phyloP scores from a whole-genome alignment of 2,797 vertebrate genomes.

The Sebastes flavidus region DNA sequence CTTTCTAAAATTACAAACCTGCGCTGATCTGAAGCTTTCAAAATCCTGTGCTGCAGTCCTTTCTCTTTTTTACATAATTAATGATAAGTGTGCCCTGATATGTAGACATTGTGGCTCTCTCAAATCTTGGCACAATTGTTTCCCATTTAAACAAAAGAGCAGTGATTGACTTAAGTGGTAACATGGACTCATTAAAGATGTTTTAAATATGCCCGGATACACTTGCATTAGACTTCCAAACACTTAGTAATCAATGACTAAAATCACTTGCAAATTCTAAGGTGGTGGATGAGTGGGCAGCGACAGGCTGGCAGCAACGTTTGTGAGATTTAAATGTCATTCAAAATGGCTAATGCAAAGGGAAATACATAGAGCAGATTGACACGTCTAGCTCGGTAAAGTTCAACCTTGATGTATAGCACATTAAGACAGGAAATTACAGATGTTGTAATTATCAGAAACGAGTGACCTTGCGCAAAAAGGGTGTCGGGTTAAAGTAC shows the following conservation, averaged over 20 bases:
- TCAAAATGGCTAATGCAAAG: constrained; percentile 85
- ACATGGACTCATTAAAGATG: constrained; percentile 61
- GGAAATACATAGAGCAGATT: constrained; percentile 81
- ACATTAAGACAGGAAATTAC: constrained; percentile 79
- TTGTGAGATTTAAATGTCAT: constrained; percentile 87
- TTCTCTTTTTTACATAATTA: constrained; percentile 29
- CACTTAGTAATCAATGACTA: constrained; percentile 81
- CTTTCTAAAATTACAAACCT: constrained; percentile 24
- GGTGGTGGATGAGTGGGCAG: constrained; percentile 80
- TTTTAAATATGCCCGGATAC: constrained; percentile 58
- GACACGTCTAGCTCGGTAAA: constrained; percentile 79
- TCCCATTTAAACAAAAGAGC: constrained; percentile 62
- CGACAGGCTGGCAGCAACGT: constrained; percentile 78
- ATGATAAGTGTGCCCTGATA: constrained; percentile 24
- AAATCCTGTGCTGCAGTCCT: neutral
- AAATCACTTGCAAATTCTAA: constrained; percentile 78
- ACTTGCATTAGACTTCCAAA: constrained; percentile 61
- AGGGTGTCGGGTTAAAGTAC: constrained; percentile 70
- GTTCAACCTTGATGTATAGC: constrained; percentile 84
- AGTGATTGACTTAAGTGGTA: constrained; percentile 57
- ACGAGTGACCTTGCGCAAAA: constrained; percentile 68
- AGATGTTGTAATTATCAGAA: constrained; percentile 78
- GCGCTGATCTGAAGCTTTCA: constrained; percentile 11
- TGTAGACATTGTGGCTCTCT: constrained; percentile 24
- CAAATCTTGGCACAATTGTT: constrained; percentile 29